Conservation (phyloP, 1,140 invertebrate species). For the Telenomus remus region DNA sequence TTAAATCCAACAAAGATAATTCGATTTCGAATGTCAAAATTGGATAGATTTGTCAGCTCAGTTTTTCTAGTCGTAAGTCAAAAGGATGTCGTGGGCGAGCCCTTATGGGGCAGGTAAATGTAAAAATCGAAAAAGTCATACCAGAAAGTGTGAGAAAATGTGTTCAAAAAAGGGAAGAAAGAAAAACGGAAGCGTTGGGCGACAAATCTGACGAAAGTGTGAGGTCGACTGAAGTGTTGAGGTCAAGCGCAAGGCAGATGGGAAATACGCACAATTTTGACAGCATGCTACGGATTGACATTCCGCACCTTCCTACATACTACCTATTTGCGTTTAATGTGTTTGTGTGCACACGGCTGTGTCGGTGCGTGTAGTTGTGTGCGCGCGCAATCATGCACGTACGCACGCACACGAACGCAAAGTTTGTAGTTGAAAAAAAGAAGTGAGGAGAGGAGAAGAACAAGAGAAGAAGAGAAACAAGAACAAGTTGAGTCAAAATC, state of each 20-base stretch:
- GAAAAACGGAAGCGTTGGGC: background rate
- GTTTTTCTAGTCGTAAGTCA: no score
- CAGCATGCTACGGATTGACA: conserved; percentile 38
- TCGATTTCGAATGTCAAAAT: no score
- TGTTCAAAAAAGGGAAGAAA: background rate
- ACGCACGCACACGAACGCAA: background rate
- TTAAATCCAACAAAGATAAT: no score
- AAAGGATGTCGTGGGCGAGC: no score
- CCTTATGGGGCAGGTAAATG: no score
- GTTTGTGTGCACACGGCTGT: conserved; percentile 18
- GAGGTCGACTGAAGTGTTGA: background rate
- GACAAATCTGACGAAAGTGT: background rate
- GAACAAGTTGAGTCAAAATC: background rate
- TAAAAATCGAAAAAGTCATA: no score
- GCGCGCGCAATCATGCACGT: conserved; percentile 1
- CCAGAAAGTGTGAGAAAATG: background rate
- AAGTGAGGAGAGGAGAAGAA: conserved; percentile 9
- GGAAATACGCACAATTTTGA: conserved; percentile 28
- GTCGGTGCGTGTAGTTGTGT: conserved; percentile 6
- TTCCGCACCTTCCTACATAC: conserved; percentile 22
- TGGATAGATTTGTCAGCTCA: no score
- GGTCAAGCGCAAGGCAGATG: conserved; percentile 2
- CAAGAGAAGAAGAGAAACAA: conserved; percentile 4
- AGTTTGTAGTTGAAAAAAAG: background rate
- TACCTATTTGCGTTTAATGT: background rate